Conservation (phyloP, 92 coral and sea anemone genomes). For the Siderastrea radians region DNA sequence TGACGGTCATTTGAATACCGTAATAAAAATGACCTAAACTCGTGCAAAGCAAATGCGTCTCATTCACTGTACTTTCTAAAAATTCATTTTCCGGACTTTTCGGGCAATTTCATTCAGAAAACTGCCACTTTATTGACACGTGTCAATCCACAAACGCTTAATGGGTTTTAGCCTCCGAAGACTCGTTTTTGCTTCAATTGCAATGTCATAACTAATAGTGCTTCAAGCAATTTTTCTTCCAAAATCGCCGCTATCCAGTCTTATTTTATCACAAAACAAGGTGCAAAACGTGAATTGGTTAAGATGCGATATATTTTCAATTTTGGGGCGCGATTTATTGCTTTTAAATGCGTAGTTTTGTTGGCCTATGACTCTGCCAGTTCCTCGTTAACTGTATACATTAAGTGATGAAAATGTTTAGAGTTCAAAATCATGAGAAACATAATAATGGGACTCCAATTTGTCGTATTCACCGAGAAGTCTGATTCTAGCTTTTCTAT, state of each 20-base stretch:
- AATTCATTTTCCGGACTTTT: conserved; percentile 12
- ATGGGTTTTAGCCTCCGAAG: conserved; percentile 9
- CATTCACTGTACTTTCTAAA: background rate
- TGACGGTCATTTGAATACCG: background rate
- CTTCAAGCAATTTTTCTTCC: background rate
- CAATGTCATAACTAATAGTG: background rate
- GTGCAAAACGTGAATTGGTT: conserved; percentile 8
- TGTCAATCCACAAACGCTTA: background rate
- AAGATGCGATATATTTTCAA: conserved; percentile 12
- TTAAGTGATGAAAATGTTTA: background rate
- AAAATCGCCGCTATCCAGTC: background rate
- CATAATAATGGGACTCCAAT: background rate
- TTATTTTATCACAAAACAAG: background rate
- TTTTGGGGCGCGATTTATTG: conserved; percentile 17
- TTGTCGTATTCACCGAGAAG: background rate
- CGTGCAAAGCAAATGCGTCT: background rate
- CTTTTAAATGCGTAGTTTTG: background rate
- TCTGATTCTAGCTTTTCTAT: background rate
- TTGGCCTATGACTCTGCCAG: background rate
- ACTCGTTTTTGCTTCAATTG: background rate
- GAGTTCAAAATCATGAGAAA: background rate
- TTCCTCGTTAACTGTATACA: background rate
- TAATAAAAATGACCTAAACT: background rate
- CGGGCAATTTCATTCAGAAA: background rate
- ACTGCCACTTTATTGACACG: conserved; percentile 1